Evolutionary conservation across 2,797 vertebrate genomes (phyloP).

Genomic region (Lophotriccus pileatus): DNA sequence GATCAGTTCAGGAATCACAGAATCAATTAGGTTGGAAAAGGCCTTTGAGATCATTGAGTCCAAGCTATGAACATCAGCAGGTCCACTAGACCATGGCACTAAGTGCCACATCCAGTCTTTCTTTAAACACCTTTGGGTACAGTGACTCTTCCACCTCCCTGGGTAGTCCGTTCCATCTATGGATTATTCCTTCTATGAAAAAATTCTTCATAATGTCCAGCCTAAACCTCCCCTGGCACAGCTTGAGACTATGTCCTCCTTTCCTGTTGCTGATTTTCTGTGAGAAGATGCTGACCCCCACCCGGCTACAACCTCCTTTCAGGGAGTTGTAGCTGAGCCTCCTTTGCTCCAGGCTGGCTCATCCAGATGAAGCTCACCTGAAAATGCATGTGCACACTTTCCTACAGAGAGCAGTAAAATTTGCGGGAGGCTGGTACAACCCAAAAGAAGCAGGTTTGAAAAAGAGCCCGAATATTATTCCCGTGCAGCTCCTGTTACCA

Average conservation of each 20-base stretch:
- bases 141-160: neutral
- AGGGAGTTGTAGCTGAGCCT: neutral
- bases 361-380: neutral
- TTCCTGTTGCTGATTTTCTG: neutral
- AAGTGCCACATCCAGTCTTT: neutral
- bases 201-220: neutral
- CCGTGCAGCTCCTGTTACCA: neutral
- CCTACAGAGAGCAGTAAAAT: neutral
- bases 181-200: neutral
- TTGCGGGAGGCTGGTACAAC: neutral
- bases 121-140: neutral
- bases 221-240: neutral
- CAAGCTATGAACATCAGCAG: neutral
- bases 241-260: neutral
- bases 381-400: neutral
- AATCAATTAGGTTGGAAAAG: neutral
- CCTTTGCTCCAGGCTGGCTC: neutral
- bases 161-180: neutral
- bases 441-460: neutral
- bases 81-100: neutral
- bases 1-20: neutral
- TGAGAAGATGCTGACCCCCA: neutral
- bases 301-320: neutral
- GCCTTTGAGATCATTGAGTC: neutral
- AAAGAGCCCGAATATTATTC: neutral